Percentiles rank a stretch among this genome's conserved stretches.
Evolutionary conservation across 2,888 invertebrate genomes (phyloP).

Genomic region (Cantharis flavilabris): DNA sequence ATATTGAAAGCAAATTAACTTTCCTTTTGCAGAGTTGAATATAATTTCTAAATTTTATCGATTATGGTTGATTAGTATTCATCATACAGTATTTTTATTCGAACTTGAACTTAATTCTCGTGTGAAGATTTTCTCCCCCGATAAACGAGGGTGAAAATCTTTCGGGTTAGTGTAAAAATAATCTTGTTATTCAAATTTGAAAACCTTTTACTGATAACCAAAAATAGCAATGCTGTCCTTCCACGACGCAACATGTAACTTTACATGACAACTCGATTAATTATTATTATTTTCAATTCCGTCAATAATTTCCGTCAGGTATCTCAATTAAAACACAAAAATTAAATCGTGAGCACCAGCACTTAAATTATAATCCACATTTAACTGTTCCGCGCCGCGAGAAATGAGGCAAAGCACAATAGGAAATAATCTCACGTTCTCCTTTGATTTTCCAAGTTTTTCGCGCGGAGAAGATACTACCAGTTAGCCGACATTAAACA

Average conservation of each 20-base stretch:
- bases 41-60: neutral
- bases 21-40: neutral
- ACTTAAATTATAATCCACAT: slow-evolving; percentile 5
- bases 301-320: neutral
- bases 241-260: neutral
- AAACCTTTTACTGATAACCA: neutral
- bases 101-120: neutral
- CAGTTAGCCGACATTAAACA: neutral
- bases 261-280: neutral
- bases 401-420: neutral
- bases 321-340: neutral
- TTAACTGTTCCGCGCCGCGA: neutral
- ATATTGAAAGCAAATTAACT: neutral
- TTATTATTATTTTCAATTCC: neutral
- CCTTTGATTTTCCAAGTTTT: neutral
- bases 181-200: neutral
- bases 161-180: neutral
- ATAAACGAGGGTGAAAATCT: neutral
- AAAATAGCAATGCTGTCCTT: neutral
- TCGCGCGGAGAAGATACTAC: neutral
- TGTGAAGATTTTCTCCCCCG: neutral
- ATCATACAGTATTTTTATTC: neutral
- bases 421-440: slow-evolving; percentile 8
- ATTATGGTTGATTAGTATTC: neutral
- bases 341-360: neutral